phyloP scores from a whole-genome alignment of 2,113 vertebrate species.

The Triplophysa siluroides region DNA sequence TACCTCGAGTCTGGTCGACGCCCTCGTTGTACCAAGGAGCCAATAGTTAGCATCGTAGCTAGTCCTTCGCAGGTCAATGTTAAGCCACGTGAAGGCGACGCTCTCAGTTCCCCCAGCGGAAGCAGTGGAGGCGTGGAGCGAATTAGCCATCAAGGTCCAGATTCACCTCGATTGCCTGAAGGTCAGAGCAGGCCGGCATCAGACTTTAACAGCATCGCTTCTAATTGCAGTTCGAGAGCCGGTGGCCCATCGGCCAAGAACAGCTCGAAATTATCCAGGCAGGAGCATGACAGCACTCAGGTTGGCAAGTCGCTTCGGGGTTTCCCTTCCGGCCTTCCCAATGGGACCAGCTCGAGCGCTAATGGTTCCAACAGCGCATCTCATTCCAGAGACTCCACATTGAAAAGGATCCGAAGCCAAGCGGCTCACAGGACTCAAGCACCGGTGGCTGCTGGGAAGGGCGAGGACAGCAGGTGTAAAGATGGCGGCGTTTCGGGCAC shows the following conservation, averaged over 20 bases:
- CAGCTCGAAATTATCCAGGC: constrained; percentile 66
- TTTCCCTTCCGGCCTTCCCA: constrained; percentile 39
- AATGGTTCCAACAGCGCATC: constrained; percentile 58
- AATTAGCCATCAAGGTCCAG: constrained; percentile 45
- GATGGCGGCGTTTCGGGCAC: constrained; percentile 75
- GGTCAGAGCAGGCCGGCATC: constrained; percentile 61
- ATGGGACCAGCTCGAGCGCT: constrained; percentile 31
- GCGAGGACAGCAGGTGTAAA: constrained; percentile 60
- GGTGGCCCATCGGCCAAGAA: constrained; percentile 64
- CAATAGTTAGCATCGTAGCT: constrained; percentile 76
- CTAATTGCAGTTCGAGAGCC: constrained; percentile 57
- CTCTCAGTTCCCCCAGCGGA: constrained; percentile 54
- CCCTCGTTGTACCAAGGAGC: constrained; percentile 82
- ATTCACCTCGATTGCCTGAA: constrained; percentile 59
- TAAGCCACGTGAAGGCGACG: constrained; percentile 54
- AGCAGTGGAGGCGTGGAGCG: constrained; percentile 60
- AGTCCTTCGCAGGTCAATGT: constrained; percentile 59
- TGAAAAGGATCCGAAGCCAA: constrained; percentile 57
- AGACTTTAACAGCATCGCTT: constrained; percentile 56
- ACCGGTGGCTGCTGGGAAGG: constrained; percentile 51
- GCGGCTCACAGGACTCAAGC: constrained; percentile 40
- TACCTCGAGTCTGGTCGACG: constrained; percentile 87
- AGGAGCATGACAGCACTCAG: constrained; percentile 62
- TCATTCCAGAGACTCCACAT: constrained; percentile 71
- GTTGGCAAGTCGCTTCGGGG: constrained; percentile 63